Conservation (phyloP, 2,113 vertebrate genomes). For the Catharus fuscescens region DNA sequence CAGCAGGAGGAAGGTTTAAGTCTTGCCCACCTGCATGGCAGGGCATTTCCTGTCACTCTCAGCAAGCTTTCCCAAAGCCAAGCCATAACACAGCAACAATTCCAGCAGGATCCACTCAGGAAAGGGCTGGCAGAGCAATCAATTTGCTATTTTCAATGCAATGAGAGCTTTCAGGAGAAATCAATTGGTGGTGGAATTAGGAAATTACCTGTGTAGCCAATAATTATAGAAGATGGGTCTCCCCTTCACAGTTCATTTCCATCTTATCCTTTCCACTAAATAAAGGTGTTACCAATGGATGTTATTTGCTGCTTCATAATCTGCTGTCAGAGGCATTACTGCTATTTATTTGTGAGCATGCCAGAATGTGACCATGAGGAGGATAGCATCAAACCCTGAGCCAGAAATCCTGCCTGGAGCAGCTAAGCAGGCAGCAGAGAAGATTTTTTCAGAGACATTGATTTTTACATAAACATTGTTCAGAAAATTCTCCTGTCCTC, state of each 20-base stretch:
- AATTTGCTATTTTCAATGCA: neutral
- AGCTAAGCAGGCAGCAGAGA: neutral
- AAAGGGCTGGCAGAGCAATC: neutral
- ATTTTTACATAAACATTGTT: neutral
- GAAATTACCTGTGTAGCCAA: neutral
- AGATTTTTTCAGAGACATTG: neutral
- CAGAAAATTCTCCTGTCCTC: neutral
- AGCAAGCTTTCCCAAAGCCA: neutral
- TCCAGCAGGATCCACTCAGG: neutral
- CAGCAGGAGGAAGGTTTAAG: neutral
- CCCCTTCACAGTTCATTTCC: constrained; percentile 42
- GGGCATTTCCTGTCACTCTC: neutral
- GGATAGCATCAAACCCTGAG: neutral
- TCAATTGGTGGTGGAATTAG: neutral
- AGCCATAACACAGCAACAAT: neutral
- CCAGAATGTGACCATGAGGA: neutral
- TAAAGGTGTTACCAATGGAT: neutral
- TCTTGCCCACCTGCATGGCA: neutral
- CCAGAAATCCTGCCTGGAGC: constrained; percentile 23
- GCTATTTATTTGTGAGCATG: neutral
- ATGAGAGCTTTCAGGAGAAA: neutral
- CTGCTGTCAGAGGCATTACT: neutral
- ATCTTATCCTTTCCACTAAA: neutral
- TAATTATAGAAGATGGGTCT: neutral
- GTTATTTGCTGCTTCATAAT: neutral